Percentiles rank a stretch among this genome's conserved stretches.
Conservation (phyloP, 2,888 invertebrate genomes). For the Philaethria dido region DNA sequence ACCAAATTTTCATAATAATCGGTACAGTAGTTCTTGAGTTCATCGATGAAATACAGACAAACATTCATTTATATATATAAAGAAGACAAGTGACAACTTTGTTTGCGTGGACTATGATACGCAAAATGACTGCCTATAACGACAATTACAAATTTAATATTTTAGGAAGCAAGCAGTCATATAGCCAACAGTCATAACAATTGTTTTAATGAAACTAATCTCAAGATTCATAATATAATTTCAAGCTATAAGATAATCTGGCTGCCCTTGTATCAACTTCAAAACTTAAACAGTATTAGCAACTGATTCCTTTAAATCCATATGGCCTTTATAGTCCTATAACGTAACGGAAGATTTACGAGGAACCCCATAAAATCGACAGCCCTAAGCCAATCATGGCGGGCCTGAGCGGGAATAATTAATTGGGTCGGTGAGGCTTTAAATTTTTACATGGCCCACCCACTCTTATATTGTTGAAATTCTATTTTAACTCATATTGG, state of each 20-base stretch:
- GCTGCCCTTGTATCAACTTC: not conserved
- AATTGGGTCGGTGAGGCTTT: slow-evolving; percentile 34
- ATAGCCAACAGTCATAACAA: not conserved
- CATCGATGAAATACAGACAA: no score
- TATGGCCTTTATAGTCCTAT: slow-evolving; percentile 40
- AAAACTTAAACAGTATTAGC: slow-evolving; percentile 31
- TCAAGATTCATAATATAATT: not conserved
- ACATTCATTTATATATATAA: no score
- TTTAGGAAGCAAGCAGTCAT: no score
- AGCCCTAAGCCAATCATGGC: slow-evolving; percentile 39
- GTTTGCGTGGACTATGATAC: no score
- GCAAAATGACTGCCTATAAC: no score
- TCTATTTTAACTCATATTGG: slow-evolving; percentile 15
- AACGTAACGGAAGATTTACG: slow-evolving; percentile 40
- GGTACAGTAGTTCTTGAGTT: no score
- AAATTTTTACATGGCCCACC: slow-evolving; percentile 38
- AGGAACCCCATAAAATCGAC: slow-evolving; percentile 43
- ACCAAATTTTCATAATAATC: no score
- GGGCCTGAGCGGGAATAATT: slow-evolving; percentile 36
- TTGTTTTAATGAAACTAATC: not conserved
- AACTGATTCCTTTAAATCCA: slow-evolving; percentile 38
- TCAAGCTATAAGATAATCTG: not conserved
- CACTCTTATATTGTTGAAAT: slow-evolving; percentile 19
- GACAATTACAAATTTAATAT: no score
- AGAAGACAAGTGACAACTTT: no score